Percentiles rank a stretch among this genome's conserved stretches.
Conservation (phyloP, 2,797 vertebrate species). For the Protosalanx chinensis region DNA sequence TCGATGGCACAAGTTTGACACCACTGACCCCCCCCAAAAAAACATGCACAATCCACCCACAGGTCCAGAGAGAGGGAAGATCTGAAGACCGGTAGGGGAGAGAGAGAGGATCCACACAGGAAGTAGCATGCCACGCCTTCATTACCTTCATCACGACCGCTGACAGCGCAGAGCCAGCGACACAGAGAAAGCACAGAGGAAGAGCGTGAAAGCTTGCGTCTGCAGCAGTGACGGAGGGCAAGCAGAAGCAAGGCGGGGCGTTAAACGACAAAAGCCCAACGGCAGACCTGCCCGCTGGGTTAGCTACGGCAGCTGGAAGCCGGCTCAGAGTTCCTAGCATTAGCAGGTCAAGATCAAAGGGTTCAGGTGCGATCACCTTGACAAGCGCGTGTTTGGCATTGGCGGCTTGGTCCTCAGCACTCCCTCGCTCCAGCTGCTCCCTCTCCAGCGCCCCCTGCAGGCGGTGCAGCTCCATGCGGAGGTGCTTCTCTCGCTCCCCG, state of each 20-base stretch:
- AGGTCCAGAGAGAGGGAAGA: not conserved
- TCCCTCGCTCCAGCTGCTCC: slow-evolving; percentile 69
- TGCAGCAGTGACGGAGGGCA: not conserved
- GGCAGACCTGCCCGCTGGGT: too few species aligned
- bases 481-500: slow-evolving; percentile 62
- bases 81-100: not conserved
- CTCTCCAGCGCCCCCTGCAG: slow-evolving; percentile 73
- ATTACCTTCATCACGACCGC: too few species aligned
- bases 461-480: slow-evolving; percentile 66
- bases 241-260: not conserved
- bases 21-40: too few species aligned
- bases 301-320: too few species aligned
- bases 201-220: not conserved
- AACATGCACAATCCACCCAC: too few species aligned
- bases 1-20: too few species aligned
- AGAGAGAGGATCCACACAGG: not conserved
- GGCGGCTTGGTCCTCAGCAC: slow-evolving; percentile 73
- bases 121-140: too few species aligned
- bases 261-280: not conserved
- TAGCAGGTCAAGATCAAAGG: too few species aligned
- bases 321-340: too few species aligned
- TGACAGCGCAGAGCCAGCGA: not conserved
- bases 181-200: not conserved
- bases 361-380: slow-evolving; percentile 61
- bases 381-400: slow-evolving; percentile 66